phyloP scores from a whole-genome alignment of 2,797 vertebrate genomes.

The Otus scops region DNA sequence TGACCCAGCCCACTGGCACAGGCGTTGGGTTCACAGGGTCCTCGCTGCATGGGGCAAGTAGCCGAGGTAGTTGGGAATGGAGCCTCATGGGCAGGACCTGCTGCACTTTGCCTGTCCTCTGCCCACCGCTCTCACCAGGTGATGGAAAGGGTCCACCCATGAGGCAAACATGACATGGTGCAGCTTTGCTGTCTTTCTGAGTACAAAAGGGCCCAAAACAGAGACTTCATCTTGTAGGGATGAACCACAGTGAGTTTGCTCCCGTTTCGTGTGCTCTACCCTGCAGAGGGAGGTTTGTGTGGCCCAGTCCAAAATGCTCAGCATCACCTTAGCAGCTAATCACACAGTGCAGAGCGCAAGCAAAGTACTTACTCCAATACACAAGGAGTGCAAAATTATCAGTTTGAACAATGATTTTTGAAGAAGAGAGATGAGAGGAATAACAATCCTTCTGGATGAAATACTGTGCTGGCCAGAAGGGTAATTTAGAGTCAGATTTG shows the following conservation, averaged over 20 bases:
- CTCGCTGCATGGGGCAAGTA: fast-evolving
- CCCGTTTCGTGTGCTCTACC: neutral
- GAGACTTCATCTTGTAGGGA: neutral
- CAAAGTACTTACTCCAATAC: neutral
- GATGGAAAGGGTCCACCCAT: neutral
- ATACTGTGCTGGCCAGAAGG: neutral
- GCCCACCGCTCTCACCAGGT: neutral
- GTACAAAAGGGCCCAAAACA: neutral
- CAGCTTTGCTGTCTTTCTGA: neutral
- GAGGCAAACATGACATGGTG: neutral
- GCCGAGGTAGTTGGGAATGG: neutral
- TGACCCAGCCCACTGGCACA: neutral
- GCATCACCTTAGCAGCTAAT: neutral
- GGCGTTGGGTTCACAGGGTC: fast-evolving
- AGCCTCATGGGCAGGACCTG: neutral
- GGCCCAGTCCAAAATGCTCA: neutral
- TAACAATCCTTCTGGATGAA: neutral
- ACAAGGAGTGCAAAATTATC: neutral
- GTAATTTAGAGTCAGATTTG: neutral
- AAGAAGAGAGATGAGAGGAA: neutral
- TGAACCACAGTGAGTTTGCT: neutral
- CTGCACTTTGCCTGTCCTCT: neutral
- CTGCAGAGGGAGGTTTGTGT: neutral
- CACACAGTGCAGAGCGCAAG: neutral
- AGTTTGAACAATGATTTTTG: neutral